phyloP scores from a whole-genome alignment of 2,888 invertebrate species.

The Orthosia gracilis region DNA sequence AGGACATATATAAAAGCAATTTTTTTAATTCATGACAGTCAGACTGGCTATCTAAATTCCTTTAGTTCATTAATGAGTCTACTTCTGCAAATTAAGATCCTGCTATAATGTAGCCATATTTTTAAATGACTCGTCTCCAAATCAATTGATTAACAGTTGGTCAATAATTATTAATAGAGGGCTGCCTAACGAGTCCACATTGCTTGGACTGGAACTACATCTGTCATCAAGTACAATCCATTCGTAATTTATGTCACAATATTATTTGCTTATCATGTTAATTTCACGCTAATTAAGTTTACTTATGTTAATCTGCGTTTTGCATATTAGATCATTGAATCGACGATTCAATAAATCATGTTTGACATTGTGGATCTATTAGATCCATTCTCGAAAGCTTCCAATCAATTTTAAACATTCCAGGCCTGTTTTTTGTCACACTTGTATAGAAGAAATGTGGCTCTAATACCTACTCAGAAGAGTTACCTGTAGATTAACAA shows the following conservation, averaged over 20 bases:
- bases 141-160: slow-evolving; percentile 13
- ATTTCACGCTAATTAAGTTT: slow-evolving; percentile 49
- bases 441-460: not conserved
- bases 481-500: not conserved
- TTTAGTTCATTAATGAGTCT: not conserved
- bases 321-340: slow-evolving; percentile 28
- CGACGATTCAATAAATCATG: slow-evolving; percentile 2
- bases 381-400: not conserved
- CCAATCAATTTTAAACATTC: not conserved
- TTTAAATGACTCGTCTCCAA: slow-evolving; percentile 21
- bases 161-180: slow-evolving; percentile 12
- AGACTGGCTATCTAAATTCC: not conserved
- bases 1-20: not conserved
- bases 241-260: slow-evolving; percentile 29
- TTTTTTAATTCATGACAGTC: not conserved
- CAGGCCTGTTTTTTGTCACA: not conserved
- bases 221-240: not conserved
- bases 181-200: slow-evolving; percentile 1
- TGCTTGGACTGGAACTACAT: slow-evolving; percentile 2
- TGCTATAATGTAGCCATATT: not conserved
- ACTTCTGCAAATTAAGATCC: slow-evolving; percentile 16
- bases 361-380: not conserved
- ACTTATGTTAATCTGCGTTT: slow-evolving; percentile 41
- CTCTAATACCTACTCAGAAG: not conserved
- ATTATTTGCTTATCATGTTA: slow-evolving; percentile 32